Base-by-base conservation (phyloP, 1,140 invertebrate species). In the Mycetomoellerius zeteki region DNA sequence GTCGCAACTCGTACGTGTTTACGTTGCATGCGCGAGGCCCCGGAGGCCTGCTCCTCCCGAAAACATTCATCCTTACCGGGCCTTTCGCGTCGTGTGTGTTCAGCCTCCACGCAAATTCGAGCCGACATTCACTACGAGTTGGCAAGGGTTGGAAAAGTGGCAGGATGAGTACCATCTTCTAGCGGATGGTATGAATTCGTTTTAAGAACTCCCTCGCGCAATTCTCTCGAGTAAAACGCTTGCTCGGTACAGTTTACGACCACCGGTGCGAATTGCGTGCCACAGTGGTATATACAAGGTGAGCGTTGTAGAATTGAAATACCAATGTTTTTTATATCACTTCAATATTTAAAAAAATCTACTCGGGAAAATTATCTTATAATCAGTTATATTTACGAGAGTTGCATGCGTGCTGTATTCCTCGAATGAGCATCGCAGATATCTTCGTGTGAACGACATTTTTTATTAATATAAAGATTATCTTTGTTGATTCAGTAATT, bases 31-130 rank as follows among this genome's bases (percentile, higher is more conserved):
- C 47, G 47, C 80, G 75, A 75, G 75, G 54, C 71, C 88, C 52
- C 73, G 75, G 80, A 89, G 84, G 80, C 80, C 82, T 91, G 75
- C 77, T 82, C 24, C 77, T 84, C 87, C 62, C 56, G 64, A 78
- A 91, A 87, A 91, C 89, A 91, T 91, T 85, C 84, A 87, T 91
- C 89, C 86, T 86, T 62, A 64, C 52, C 47, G 77, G 37, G 71
- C 82, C 71, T 67, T 77, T 43, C 33, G 30, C 24, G 12, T 37
- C 30, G 30, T 19, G 65, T 47, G 54, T 91, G 89, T 91, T 91
- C 85, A 91, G 86, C 62, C 75, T 87, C 85, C 87, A 73, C 82
- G 89, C 82, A 85, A 91, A 91, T 76, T 89, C 87, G 75, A 81
- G 52, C 33, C 86, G 90, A 91, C 87, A 73, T 71, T 47, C 81